Percentiles rank a stretch among this genome's conserved stretches.
phyloP scores from a whole-genome alignment of 2,797 vertebrate species.

The Sebastes umbrosus region DNA sequence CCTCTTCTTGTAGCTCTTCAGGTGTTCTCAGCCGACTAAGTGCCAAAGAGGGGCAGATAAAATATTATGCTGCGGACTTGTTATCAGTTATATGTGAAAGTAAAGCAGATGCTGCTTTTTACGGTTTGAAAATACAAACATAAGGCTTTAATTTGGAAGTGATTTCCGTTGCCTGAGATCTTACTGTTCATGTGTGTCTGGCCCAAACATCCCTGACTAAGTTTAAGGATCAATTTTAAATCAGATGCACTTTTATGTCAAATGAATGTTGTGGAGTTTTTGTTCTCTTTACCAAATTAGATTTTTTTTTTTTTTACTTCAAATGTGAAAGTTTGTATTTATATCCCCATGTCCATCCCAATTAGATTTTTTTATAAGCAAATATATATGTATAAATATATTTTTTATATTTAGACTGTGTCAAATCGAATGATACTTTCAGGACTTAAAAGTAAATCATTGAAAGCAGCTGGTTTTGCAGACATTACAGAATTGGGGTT shows the following conservation, averaged over 20 bases:
- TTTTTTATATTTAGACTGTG: conserved; percentile 89
- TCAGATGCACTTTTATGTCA: conserved; percentile 90
- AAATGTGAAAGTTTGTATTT: conserved; percentile 93
- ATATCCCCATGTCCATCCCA: conserved; percentile 86
- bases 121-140: background rate
- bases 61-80: background rate
- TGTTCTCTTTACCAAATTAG: conserved; percentile 68
- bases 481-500: conserved; percentile 81
- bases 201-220: conserved; percentile 27
- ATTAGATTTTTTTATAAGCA: conserved; percentile 85
- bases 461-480: conserved; percentile 96
- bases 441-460: conserved; percentile 63
- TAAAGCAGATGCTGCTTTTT: conserved; percentile 4
- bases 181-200: conserved; percentile 21
- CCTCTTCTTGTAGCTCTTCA: background rate
- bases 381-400: conserved; percentile 88
- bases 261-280: conserved; percentile 89
- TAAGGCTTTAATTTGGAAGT: conserved; percentile 19
- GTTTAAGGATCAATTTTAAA: conserved; percentile 51
- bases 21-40: conserved; percentile 18
- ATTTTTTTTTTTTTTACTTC: conserved; percentile 66
- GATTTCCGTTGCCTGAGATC: background rate
- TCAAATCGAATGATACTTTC: conserved; percentile 83
- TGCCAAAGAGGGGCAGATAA: conserved; percentile 10
- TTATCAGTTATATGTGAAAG: background rate